Base-by-base conservation (phyloP, 2,797 vertebrate species). In the Enteromius argenteus region DNA sequence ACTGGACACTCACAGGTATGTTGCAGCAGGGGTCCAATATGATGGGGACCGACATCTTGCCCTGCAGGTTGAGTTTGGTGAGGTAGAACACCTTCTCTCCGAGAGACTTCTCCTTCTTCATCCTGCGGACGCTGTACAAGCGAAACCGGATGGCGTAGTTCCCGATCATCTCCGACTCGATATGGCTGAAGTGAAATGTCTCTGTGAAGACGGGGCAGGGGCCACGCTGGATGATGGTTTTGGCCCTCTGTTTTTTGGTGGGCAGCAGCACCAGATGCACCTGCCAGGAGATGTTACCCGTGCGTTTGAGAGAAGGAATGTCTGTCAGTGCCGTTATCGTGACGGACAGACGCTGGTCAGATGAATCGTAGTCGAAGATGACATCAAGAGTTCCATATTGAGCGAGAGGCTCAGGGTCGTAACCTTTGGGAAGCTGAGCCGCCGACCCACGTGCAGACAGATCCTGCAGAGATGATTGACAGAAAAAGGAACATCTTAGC, bases 21-120 rank as follows among this genome's bases (percentile, higher is more conserved):
- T 91, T 94, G 91, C 97, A 98, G 92, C 96, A 97, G 60, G 97
- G 96, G 68, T 99, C 97, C 91, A 99, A 86, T 80, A 96, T 97
- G 91, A 99, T 96, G 23, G 97, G 97, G 87, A 98, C 93, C 27
- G 97, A 97, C 95, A 99, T 95, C 94, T 97, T 99, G 90, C 97
- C 98, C 94, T 99, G 98, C 91, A 99, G 96, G 93, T 98, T 98
- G 92, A 99, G 94, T 94, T 99, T 99, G 89, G 97, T 99, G 94
- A 99, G 96, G 94, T 97, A 97, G 94, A 99, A 98, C 89, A 98
- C 94, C 95, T 99, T 99, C 90, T 99, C 98, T 89, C 98, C 98
- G 42, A 99, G 96, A 93, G 97, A 94, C 93, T 97, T 98, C 93
- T 99, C 98, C 85, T 97, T 99, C 92, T 99, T 99, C 96, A 98